Conservation (phyloP, 2,888 invertebrate genomes). For the Eristalis tenax region DNA sequence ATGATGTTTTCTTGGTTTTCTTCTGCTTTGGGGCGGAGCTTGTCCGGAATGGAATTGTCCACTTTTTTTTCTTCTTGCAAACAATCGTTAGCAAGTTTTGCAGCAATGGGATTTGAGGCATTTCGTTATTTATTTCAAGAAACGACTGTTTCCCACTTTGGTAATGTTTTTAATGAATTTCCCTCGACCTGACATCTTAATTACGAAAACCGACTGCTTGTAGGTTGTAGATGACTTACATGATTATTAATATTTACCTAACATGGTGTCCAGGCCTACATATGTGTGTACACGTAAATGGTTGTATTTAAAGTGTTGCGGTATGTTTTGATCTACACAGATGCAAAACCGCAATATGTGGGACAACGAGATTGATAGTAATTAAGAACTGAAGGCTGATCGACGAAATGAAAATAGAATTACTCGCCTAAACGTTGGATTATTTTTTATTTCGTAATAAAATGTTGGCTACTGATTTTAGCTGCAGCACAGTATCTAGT, state of each 20-base stretch:
- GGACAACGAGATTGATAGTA: no score
- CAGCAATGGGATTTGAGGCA: slow-evolving; percentile 18
- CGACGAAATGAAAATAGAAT: no score
- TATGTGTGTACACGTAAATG: no score
- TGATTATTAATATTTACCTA: background rate
- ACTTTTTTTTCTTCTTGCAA: background rate
- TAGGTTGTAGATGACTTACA: background rate
- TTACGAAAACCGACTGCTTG: background rate
- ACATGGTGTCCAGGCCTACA: no score
- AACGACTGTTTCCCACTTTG: background rate
- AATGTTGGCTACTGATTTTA: no score
- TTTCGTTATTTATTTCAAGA: slow-evolving; percentile 6
- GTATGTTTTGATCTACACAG: no score
- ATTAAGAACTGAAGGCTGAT: no score
- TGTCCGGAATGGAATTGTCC: background rate
- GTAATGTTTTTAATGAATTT: slow-evolving; percentile 3
- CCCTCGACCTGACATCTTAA: slow-evolving; percentile 10
- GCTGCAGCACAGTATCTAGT: no score
- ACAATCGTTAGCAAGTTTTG: background rate
- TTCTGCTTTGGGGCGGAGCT: slow-evolving; percentile 34
- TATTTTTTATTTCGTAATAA: no score
- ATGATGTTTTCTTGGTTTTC: slow-evolving; percentile 2
- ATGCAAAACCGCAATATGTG: no score
- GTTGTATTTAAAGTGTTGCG: no score
- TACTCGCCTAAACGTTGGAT: no score